Percentiles rank a stretch among this genome's conserved stretches.
Evolutionary conservation across 1,140 invertebrate genomes (phyloP).

Genomic region (Drosophila parvula): DNA sequence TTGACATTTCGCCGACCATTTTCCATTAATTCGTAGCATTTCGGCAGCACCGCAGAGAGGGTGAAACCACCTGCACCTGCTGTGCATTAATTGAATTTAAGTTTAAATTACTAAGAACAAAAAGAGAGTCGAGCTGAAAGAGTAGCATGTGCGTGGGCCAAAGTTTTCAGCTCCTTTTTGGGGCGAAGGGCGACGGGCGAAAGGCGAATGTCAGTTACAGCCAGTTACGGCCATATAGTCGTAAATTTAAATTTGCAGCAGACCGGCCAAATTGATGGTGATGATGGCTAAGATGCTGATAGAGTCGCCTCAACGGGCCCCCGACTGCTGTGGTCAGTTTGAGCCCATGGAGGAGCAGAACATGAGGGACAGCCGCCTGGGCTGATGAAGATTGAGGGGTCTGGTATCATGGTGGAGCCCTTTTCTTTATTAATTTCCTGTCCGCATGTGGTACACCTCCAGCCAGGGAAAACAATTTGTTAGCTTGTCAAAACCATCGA

Average conservation of each 20-base stretch:
- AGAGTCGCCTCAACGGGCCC: constrained; percentile 32
- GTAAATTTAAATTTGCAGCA: constrained; percentile 55
- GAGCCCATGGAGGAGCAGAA: not conserved
- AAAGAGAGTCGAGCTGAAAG: not conserved
- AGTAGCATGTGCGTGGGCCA: constrained; percentile 11
- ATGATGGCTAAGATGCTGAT: constrained; percentile 44
- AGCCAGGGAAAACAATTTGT: constrained; percentile 77
- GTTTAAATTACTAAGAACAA: constrained; percentile 21
- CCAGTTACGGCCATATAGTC: constrained; percentile 16
- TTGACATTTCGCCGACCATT: constrained; percentile 26
- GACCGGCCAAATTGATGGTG: constrained; percentile 18
- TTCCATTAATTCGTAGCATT: constrained; percentile 15
- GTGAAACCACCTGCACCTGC: constrained; percentile 23
- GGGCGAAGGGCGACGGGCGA: not conserved
- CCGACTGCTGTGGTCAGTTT: constrained; percentile 68
- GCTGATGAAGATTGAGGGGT: constrained; percentile 50
- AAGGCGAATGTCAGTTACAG: constrained; percentile 26
- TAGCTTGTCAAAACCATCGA: constrained; percentile 77
- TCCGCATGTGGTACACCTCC: constrained; percentile 79
- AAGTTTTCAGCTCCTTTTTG: constrained; percentile 22
- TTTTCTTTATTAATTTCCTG: constrained; percentile 81
- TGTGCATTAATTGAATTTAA: constrained; percentile 47
- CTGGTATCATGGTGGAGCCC: constrained; percentile 36
- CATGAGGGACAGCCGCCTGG: constrained; percentile 10
- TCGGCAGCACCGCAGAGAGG: not conserved